Conservation (phyloP, 2,888 invertebrate genomes). For the Eupithecia dodoneata region DNA sequence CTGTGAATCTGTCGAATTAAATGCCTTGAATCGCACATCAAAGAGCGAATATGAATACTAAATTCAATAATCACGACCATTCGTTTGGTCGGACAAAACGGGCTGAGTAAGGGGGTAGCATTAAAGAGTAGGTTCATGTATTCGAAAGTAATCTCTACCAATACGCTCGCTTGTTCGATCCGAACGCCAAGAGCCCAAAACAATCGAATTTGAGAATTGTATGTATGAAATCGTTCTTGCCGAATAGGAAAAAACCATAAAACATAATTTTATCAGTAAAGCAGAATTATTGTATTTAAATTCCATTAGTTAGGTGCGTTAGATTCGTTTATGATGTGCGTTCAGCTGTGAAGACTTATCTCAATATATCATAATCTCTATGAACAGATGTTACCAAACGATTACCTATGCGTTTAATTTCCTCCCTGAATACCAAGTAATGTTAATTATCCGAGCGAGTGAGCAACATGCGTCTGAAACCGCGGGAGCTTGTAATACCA, state of each 20-base stretch:
- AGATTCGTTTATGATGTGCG: background rate
- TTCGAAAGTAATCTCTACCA: background rate
- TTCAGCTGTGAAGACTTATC: background rate
- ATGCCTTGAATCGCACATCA: conserved; percentile 30
- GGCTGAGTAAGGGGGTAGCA: background rate
- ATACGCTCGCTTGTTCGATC: background rate
- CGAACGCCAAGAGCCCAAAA: background rate
- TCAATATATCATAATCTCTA: conserved; percentile 13
- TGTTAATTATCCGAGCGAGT: conserved; percentile 28
- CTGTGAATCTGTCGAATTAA: conserved; percentile 38
- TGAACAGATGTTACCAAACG: conserved; percentile 7
- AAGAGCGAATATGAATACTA: conserved; percentile 30
- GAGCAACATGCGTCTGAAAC: conserved; percentile 26
- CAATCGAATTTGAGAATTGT: background rate
- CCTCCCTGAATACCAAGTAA: conserved; percentile 24
- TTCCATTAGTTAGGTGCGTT: background rate
- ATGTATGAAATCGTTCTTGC: background rate
- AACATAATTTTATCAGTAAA: background rate
- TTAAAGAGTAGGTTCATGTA: background rate
- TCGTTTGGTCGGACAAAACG: background rate
- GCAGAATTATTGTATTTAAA: background rate
- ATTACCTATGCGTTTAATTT: conserved; percentile 17
- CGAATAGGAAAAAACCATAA: background rate
- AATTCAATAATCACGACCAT: conserved; percentile 11
- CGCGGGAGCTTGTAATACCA: conserved; percentile 23